A percentile compares a stretch with the other conserved stretches of the same genome.
Conservation (phyloP, 2,888 invertebrate species). For the Cephus pygmeus region DNA sequence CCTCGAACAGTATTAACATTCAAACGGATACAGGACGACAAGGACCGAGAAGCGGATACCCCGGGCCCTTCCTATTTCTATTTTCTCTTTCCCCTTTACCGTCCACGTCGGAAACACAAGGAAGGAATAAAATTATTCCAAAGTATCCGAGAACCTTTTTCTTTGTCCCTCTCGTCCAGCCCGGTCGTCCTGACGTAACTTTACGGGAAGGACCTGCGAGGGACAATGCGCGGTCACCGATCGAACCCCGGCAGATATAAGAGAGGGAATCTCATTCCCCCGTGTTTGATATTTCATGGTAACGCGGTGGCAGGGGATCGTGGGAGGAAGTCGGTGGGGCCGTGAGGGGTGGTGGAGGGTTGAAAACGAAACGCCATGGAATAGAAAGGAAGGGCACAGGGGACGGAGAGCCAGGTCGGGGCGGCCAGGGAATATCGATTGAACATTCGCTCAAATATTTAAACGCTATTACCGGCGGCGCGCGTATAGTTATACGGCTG, state of each 20-base stretch:
- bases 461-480: slow-evolving; percentile 56
- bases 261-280: slow-evolving; percentile 50
- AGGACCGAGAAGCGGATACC: not conserved
- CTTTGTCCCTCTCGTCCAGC: not conserved
- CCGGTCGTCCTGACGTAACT: not conserved
- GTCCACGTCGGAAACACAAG: not conserved
- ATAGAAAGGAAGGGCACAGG: slow-evolving; percentile 17
- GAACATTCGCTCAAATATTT: slow-evolving; percentile 62
- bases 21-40: not conserved
- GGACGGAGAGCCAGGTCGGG: slow-evolving; percentile 26
- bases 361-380: slow-evolving; percentile 23
- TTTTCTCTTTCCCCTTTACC: not conserved
- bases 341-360: slow-evolving; percentile 24
- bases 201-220: not conserved
- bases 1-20: not conserved
- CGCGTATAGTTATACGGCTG: slow-evolving; percentile 12
- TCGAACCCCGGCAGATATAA: not conserved
- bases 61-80: not conserved
- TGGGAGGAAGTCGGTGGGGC: slow-evolving; percentile 11
- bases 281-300: slow-evolving; percentile 58
- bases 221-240: slow-evolving; percentile 2
- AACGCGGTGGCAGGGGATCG: slow-evolving; percentile 31
- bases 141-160: not conserved
- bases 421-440: slow-evolving; percentile 56
- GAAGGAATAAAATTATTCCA: not conserved